These are phyloP conservation scores for Drosophila erecta DNA, from an alignment of 1,140 invertebrate species.

Conservation along the genomic window DNA sequence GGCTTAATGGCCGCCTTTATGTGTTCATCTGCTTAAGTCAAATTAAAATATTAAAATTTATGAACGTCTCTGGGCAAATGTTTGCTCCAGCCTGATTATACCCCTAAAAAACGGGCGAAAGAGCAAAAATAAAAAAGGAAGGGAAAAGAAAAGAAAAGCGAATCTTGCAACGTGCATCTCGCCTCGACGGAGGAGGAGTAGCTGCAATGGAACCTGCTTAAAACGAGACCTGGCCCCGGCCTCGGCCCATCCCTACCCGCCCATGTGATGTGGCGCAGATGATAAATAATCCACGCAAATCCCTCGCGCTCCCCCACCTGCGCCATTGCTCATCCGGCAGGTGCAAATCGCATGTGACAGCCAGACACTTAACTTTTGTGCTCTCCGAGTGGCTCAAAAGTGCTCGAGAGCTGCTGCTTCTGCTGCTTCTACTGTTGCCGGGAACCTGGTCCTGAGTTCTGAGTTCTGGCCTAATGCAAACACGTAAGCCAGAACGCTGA, in stretches of 20 bases:
- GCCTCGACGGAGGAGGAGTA: slow-evolving; percentile 9
- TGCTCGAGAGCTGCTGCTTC: slow-evolving; percentile 33
- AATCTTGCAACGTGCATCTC: slow-evolving; percentile 78
- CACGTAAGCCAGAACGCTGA: slow-evolving; percentile 69
- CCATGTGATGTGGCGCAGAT: slow-evolving; percentile 67
- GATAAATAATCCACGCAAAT: slow-evolving; percentile 82
- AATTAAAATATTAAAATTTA: slow-evolving; percentile 84
- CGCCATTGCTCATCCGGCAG: slow-evolving; percentile 78
- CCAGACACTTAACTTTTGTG: slow-evolving; percentile 80
- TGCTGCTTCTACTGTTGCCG: no score
- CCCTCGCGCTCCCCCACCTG: slow-evolving; percentile 43
- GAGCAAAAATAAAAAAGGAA: background rate
- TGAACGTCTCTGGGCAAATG: slow-evolving; percentile 63
- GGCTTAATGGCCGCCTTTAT: slow-evolving; percentile 68
- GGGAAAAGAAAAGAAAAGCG: slow-evolving; percentile 39
- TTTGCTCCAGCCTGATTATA: slow-evolving; percentile 53
- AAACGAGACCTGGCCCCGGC: slow-evolving; percentile 63
- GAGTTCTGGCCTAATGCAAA: slow-evolving; percentile 64
- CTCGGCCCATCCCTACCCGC: slow-evolving; percentile 8
- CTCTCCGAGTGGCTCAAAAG: slow-evolving; percentile 54
- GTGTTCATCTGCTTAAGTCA: slow-evolving; percentile 69
- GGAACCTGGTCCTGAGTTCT: slow-evolving; percentile 4
- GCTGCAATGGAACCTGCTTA: slow-evolving; percentile 60
- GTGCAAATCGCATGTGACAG: slow-evolving; percentile 83
- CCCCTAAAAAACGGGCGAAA: slow-evolving; percentile 8